phyloP scores from a whole-genome alignment of 2,113 vertebrate species.

The Myrmophylax atrothorax region DNA sequence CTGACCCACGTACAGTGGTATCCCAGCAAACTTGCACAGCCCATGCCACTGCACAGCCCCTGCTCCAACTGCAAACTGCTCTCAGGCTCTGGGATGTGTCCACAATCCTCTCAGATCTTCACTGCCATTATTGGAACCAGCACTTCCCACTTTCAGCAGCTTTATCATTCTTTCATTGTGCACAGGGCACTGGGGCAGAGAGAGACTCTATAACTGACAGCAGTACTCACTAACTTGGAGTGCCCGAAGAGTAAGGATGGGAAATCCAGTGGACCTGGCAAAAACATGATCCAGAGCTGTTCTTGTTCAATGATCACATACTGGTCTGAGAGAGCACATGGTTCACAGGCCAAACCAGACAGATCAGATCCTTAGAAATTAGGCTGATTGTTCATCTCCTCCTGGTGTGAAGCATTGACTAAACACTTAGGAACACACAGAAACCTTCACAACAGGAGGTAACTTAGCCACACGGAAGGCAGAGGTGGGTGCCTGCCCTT shows the following conservation, averaged over 20 bases:
- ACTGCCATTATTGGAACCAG: neutral
- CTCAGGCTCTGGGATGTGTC: neutral
- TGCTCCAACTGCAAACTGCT: neutral
- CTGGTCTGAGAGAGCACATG: neutral
- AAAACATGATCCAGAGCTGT: neutral
- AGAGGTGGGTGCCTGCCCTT: neutral
- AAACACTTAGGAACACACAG: neutral
- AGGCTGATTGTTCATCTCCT: neutral
- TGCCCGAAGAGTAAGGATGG: neutral
- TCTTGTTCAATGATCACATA: neutral
- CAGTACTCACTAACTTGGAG: too few relatives aligned
- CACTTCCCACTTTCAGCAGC: neutral
- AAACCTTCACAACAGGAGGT: neutral
- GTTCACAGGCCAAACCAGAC: neutral
- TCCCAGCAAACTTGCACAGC: neutral
- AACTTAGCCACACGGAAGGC: too few relatives aligned
- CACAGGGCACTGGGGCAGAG: neutral
- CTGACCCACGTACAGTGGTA: neutral
- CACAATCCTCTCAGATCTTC: neutral
- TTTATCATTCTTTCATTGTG: neutral
- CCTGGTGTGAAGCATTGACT: neutral
- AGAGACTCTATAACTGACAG: rapidly evolving
- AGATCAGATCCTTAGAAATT: neutral
- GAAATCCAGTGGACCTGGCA: neutral
- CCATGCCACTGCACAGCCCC: neutral